Base-by-base conservation (phyloP, 2,113 vertebrate species). In the Phylloscopus trochiloides region DNA sequence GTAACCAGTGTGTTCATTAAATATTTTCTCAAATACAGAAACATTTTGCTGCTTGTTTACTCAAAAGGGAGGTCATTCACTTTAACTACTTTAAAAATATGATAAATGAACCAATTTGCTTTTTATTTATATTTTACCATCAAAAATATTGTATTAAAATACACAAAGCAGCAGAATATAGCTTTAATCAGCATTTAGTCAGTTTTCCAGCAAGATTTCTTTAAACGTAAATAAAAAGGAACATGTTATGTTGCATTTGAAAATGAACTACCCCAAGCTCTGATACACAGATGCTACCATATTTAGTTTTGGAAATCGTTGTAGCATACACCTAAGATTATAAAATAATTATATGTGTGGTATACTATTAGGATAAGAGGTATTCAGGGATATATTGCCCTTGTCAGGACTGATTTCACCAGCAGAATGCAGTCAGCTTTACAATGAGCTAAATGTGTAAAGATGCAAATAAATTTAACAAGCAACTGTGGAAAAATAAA, bases 11-110 rank as follows among this genome's bases (percentile, higher is more conserved):
- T 97, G 89, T 97, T 97, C 95, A 98, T 98, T 96, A 98, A 98
- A 94, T 91, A 94, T 97, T 96, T 98, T 97, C 95, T 87, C 54
- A 97, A 97, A 98, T 90, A 88, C 83, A 96, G 96, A 97, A 97
- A 92, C 58, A 95, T 97, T 97, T 94, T 97, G 98, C 97, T 97
- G 83, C 94, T 98, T 96, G 95, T 97, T 98, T 98, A 96, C 97
- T 98, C 95, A 94, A 94, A 98, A 97, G 96, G 94, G 88, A 98
- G 43, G 91, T 97, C 66, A 96, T 98, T 97, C 88, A 97, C 96
- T 98, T 97, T 97, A 98, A 96, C 80, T 96, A 79, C 94, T 97
- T 97, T 95, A 93, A 97, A 97, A 95, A 93, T 89, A 96, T 90
- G 90, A 97, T 95, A 83, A 97, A 97, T 97, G 78, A 98, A 96